Conservation (phyloP, 2,888 invertebrate species). For the Ophion slaviceki region DNA sequence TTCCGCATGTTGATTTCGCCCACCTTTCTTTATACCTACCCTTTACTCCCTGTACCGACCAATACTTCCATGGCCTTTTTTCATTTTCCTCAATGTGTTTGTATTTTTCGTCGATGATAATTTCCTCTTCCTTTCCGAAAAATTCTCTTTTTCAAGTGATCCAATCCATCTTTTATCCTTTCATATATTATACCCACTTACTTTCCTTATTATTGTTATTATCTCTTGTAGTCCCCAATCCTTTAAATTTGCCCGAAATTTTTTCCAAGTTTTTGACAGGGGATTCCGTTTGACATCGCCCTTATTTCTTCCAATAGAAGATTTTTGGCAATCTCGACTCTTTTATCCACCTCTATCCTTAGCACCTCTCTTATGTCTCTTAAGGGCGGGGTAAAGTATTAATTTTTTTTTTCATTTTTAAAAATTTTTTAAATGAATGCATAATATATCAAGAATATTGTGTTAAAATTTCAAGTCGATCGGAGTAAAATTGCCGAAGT, state of each 20-base stretch:
- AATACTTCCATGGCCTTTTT: background rate
- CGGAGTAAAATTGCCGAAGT: too few relatives aligned
- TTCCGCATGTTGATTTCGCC: background rate
- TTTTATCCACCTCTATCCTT: background rate
- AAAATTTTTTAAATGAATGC: too few relatives aligned
- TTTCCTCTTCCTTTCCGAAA: background rate
- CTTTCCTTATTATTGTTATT: too few relatives aligned
- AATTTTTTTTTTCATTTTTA: too few relatives aligned
- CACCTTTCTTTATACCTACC: background rate
- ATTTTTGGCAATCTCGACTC: conserved; percentile 9
- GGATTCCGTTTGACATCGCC: background rate
- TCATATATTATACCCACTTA: too few relatives aligned
- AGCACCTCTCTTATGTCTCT: conserved; percentile 5
- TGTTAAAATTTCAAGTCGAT: too few relatives aligned
- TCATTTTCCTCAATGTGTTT: background rate
- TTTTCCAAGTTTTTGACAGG: conserved; percentile 5
- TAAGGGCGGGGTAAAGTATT: background rate
- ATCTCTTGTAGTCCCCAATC: too few relatives aligned
- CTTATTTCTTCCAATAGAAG: conserved; percentile 3
- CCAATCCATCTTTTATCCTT: background rate
- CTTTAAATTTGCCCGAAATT: background rate
- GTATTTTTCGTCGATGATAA: background rate
- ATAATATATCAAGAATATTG: too few relatives aligned
- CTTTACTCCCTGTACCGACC: background rate
- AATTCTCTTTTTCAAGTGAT: background rate